Evolutionary conservation across 1,140 invertebrate genomes (phyloP).

Genomic region (Steinernema khuongi): DNA sequence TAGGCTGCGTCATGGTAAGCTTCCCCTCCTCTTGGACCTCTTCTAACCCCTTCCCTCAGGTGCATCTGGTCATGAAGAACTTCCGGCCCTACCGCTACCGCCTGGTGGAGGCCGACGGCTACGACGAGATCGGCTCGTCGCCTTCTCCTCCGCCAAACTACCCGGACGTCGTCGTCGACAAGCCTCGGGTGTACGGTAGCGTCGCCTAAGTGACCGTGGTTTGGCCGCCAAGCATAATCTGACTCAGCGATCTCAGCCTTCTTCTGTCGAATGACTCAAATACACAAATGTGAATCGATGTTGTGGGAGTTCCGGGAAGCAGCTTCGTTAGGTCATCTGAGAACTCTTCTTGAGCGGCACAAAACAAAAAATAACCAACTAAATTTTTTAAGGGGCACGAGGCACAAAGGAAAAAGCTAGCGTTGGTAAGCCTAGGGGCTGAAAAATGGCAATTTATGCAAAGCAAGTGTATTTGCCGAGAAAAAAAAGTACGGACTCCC

Average conservation of each 20-base stretch:
- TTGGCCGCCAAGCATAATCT: background rate
- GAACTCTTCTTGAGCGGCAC: no score
- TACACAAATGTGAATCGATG: background rate
- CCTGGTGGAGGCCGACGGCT: background rate
- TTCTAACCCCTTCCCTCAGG: background rate
- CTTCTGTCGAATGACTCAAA: background rate
- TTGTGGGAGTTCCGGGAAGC: no score
- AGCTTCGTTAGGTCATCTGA: no score
- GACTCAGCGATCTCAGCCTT: background rate
- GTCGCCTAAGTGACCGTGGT: background rate
- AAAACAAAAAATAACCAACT: no score
- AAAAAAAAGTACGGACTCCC: no score
- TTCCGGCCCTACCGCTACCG: slow-evolving; percentile 4
- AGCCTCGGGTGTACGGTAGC: background rate
- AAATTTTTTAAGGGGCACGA: no score
- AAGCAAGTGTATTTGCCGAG: no score
- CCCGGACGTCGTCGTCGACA: background rate
- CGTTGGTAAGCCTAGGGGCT: no score
- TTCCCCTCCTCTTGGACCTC: background rate
- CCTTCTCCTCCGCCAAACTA: background rate
- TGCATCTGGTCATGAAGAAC: slow-evolving; percentile 10
- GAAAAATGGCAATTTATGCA: no score
- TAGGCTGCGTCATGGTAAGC: slow-evolving; percentile 1
- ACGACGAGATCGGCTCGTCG: background rate
- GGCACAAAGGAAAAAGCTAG: no score